Percentiles rank a stretch among this genome's conserved stretches.
phyloP scores from a whole-genome alignment of 2,888 invertebrate genomes.

The Orthosia incerta region DNA sequence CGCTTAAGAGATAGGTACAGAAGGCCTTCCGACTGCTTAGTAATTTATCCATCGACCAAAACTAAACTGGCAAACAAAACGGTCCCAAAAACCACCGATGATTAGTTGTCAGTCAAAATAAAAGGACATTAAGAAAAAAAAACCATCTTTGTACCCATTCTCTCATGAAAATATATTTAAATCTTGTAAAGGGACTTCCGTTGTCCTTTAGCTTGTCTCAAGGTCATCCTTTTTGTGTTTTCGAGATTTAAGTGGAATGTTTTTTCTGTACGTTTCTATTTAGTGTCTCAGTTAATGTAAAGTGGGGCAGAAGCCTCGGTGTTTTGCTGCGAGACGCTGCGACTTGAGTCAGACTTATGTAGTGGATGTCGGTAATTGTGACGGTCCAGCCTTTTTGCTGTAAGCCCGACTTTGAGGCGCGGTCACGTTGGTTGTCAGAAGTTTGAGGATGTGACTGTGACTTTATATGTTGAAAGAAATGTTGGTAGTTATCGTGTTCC shows the following conservation, averaged over 20 bases:
- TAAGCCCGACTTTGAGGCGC: slow-evolving; percentile 31
- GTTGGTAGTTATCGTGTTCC: neutral
- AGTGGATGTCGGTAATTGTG: slow-evolving; percentile 73
- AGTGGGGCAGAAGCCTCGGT: slow-evolving; percentile 67
- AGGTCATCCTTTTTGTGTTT: neutral
- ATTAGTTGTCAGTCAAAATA: neutral
- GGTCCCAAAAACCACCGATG: neutral
- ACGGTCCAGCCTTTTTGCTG: slow-evolving; percentile 58
- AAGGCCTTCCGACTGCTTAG: slow-evolving; percentile 13
- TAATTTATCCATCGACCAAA: slow-evolving; percentile 2
- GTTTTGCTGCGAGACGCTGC: slow-evolving; percentile 65
- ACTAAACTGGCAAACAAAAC: neutral
- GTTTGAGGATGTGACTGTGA: slow-evolving; percentile 45
- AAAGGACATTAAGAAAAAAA: neutral
- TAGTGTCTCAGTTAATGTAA: slow-evolving; percentile 61
- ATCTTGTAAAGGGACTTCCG: too few relatives aligned
- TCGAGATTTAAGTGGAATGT: neutral
- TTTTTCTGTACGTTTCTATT: slow-evolving; percentile 1
- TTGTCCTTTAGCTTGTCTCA: neutral
- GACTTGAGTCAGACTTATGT: slow-evolving; percentile 73
- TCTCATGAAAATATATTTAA: too few relatives aligned
- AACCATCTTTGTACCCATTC: neutral
- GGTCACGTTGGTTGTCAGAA: slow-evolving; percentile 36
- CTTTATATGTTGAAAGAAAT: slow-evolving; percentile 16
- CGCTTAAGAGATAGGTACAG: slow-evolving; percentile 12